Conservation (phyloP, 2,888 invertebrate species). For the Cylindroiulus punctatus region DNA sequence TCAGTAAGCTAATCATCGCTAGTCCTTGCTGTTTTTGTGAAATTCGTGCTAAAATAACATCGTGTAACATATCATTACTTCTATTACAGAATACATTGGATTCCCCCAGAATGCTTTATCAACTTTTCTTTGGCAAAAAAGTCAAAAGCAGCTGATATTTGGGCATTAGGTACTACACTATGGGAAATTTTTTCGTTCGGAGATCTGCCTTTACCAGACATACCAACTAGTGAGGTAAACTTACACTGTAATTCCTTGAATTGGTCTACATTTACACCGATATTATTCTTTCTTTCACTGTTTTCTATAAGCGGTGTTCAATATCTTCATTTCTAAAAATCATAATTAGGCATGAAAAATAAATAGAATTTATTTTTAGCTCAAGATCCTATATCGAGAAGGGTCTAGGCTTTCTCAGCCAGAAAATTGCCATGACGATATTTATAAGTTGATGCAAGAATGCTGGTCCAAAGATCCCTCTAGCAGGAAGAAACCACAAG, state of each 20-base stretch:
- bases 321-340: too few relatives aligned
- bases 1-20: conserved; percentile 72
- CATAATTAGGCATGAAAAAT: too few relatives aligned
- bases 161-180: conserved; percentile 90
- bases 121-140: conserved; percentile 59
- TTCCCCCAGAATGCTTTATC: conserved; percentile 82
- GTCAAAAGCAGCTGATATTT: conserved; percentile 78
- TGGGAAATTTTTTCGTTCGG: conserved; percentile 93
- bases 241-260: too few relatives aligned
- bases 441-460: conserved; percentile 80
- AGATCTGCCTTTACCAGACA: conserved; percentile 65
- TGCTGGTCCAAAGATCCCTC: conserved; percentile 81
- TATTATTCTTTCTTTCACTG: too few relatives aligned
- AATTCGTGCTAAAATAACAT: conserved; percentile 44
- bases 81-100: conserved; percentile 82
- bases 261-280: too few relatives aligned
- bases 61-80: conserved; percentile 26
- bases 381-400: conserved; percentile 70
- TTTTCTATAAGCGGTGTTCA: too few relatives aligned
- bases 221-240: conserved; percentile 64
- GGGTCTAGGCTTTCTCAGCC: conserved; percentile 75
- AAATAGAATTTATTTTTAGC: conserved; percentile 50
- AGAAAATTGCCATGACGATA: conserved; percentile 76
- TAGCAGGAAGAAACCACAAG: conserved; percentile 80
- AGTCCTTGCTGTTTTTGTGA: background rate